These are phyloP conservation scores for Paracyclopina nana DNA, from an alignment of 1,140 invertebrate species.

Conservation along the genomic window DNA sequence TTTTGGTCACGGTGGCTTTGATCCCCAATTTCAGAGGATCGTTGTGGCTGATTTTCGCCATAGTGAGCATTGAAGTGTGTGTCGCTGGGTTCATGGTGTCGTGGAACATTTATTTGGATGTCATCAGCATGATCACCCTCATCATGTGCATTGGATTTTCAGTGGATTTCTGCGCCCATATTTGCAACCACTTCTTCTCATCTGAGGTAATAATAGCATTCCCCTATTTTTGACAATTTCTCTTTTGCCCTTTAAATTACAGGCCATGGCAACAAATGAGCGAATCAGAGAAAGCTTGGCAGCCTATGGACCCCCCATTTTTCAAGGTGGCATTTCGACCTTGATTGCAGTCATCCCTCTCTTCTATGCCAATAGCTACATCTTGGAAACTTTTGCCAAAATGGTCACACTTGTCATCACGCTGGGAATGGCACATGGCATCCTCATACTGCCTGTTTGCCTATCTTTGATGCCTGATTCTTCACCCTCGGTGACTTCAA, in stretches of 20 bases:
- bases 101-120: conserved; percentile 32
- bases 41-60: conserved; percentile 30
- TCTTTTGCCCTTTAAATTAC: no score
- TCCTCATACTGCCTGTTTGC: not conserved
- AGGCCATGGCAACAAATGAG: conserved; percentile 20
- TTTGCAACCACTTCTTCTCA: conserved; percentile 33
- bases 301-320: conserved; percentile 31
- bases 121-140: conserved; percentile 36
- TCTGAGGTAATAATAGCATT: no score
- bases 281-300: conserved; percentile 27
- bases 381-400: conserved; percentile 24
- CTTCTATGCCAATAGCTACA: conserved; percentile 32
- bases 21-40: conserved; percentile 32
- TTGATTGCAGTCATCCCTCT: conserved; percentile 31
- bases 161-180: conserved; percentile 36
- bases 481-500: no score
- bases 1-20: conserved; percentile 32
- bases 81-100: conserved; percentile 33
- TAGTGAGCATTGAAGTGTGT: conserved; percentile 32
- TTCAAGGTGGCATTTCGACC: conserved; percentile 34
- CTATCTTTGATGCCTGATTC: no score
- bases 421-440: not conserved
- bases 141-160: conserved; percentile 38
- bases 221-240: no score
- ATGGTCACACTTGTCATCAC: not conserved